Evolutionary conservation across 2,888 invertebrate genomes (phyloP), one percentile per base, ranked within the genome.

Genomic region (Malacosoma neustria): DNA sequence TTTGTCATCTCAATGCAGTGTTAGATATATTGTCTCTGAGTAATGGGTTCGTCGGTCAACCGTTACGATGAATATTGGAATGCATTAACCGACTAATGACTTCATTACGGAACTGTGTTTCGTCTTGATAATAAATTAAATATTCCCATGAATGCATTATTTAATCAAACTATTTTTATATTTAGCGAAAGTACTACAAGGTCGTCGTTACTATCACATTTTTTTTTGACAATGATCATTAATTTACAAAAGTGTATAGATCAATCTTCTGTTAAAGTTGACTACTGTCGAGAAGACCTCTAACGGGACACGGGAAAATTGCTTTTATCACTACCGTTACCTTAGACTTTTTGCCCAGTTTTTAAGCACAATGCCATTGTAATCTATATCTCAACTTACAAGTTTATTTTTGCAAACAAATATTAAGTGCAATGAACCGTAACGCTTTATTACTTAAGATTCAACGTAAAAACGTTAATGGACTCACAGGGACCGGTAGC

Each of bases 31-130:
- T 51, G 40, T 43, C 33, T 36, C 41, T 43, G 39, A 46, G 42
- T 49, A 56, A 54, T 54, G 36, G 43, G 36, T 45, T 40, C 43
- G 42, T 47, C 49, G 47, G 49, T 47, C 49, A 47, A 49, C 53
- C 52, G 52, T 61, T 50, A 22, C 7, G 5, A 6, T 22, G 5
- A 45, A 47, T 59, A 55, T 58, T 57, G 57, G 57, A 49, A 61
- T 60, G 67, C 62, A 73, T 79, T 80, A 72, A 75, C 67, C 57
- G 46, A 46, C 59, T 74, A 76, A 77, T 79, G 66, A 64, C 65
- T 70, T 74, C 61, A 61, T 75, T 80, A 79, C 76, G 75, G 64
- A 61, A 63, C 50, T 58, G 54, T 55, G 57, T 60, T 59, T 69
- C 72, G 70, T 70, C 70, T 69, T 52, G 50, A 61, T 66, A 56